phyloP scores from a whole-genome alignment of 2,888 invertebrate genomes.

The Eueremaeus valkanovi region DNA sequence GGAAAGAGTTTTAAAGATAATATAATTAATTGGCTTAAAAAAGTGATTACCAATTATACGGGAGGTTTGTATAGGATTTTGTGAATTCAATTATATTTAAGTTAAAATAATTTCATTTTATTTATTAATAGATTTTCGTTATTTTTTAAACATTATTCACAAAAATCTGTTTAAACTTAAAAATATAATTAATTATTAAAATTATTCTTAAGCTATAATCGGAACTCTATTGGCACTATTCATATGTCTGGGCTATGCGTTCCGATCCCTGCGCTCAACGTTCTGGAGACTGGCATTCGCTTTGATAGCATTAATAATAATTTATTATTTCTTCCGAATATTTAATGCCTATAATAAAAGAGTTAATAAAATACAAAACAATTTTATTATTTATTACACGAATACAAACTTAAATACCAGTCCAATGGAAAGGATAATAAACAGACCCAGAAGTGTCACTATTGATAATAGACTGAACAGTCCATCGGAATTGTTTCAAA shows the following conservation, averaged over 20 bases:
- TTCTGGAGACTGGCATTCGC: neutral
- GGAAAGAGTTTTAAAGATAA: no score
- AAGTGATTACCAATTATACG: neutral
- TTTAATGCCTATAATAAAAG: neutral
- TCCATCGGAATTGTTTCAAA: no score
- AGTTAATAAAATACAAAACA: neutral
- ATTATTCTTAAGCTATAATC: neutral
- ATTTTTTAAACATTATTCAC: no score
- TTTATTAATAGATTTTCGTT: no score
- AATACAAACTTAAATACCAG: neutral
- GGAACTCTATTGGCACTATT: neutral
- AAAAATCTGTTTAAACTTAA: no score
- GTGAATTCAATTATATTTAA: neutral
- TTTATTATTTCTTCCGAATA: neutral
- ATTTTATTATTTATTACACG: neutral
- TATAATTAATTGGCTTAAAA: no score
- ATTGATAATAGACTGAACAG: no score
- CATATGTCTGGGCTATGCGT: constrained; percentile 6
- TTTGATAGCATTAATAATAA: neutral
- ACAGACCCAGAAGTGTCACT: no score
- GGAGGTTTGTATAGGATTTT: neutral
- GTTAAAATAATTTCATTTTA: no score
- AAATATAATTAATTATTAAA: neutral
- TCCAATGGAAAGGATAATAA: neutral
- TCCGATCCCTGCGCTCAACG: neutral